Base-by-base conservation (phyloP, 2,113 vertebrate species). In the Danio rerio region DNA sequence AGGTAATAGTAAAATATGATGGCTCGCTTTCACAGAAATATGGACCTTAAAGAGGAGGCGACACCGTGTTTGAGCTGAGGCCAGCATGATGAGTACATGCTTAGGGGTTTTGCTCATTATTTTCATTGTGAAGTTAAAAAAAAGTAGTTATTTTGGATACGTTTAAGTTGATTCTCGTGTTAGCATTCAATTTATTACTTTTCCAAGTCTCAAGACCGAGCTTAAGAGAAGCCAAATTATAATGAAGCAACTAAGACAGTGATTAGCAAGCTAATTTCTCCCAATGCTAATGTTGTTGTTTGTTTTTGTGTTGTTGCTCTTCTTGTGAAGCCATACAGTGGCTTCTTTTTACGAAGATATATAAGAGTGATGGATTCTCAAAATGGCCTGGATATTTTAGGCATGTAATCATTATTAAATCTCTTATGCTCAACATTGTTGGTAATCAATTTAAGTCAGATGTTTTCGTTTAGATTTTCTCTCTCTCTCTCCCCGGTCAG, bases 1-100 rank as follows among this genome's bases (percentile, higher is more conserved):
- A 94, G 93, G 92, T 94, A 94, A 94, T 93, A 93, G 93, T 95
- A 93, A 94, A 94, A 94, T 93, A 94, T 92, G 94, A 94, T 92
- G 83, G 89, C 91, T 85, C 87, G 84, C 91, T 92, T 90, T 92
- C 82, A 89, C 87, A 84, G 88, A 91, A 94, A 93, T 90, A 92
- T 92, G 90, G 90, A 93, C 87, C 92, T 80, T 89, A 87, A 89
- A 88, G 89, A 86, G 87, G 90, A 88, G 83, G 88, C 87, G 87
- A 89, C 84, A 86, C 81, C 78, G 84, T 59, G 82, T 83, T 79
- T 74, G 43, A 82, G 11, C 71, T 74, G 52, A 66, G 71, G 42
- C 49, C 72, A 81, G 77, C 11, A 11, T 62, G 13, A 77, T 55
- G 69, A 69, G 66, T 53, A 43, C 50, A 10, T 66, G 8, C 16